Conservation (phyloP, 2,888 invertebrate species). For the Pandemis corylana region DNA sequence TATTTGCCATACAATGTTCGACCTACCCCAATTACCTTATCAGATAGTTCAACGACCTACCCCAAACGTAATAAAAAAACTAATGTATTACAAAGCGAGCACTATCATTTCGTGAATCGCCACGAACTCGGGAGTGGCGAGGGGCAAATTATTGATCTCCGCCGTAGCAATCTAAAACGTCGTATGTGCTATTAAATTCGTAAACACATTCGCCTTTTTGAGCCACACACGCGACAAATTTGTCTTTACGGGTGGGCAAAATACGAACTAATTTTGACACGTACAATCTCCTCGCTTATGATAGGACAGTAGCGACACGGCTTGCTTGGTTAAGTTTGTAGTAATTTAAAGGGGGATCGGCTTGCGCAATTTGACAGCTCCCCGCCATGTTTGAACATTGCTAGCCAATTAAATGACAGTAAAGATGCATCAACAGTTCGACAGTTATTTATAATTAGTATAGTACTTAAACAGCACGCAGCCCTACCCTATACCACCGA, state of each 20-base stretch:
- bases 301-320: neutral
- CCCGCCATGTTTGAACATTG: conserved; percentile 26
- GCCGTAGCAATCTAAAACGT: conserved; percentile 39
- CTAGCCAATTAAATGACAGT: conserved; percentile 31
- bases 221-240: conserved; percentile 24
- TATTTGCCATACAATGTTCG: conserved; percentile 5
- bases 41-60: conserved; percentile 65
- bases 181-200: neutral
- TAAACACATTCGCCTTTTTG: conserved; percentile 13
- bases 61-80: conserved; percentile 56
- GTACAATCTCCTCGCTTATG: neutral
- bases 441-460: too few species aligned
- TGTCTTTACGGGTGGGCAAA: conserved; percentile 9
- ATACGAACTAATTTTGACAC: conserved; percentile 6
- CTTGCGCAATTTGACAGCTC: conserved; percentile 36
- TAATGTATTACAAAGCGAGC: conserved; percentile 46
- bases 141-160: conserved; percentile 74
- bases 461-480: too few species aligned
- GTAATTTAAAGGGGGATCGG: conserved; percentile 25
- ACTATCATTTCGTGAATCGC: conserved; percentile 49
- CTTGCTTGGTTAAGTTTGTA: conserved; percentile 18
- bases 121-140: conserved; percentile 51
- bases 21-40: conserved; percentile 43
- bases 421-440: too few species aligned
- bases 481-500: too few species aligned